These are phyloP conservation scores for Crenuchus spilurus DNA, from an alignment of 2,797 vertebrate species.

Conservation along the genomic window DNA sequence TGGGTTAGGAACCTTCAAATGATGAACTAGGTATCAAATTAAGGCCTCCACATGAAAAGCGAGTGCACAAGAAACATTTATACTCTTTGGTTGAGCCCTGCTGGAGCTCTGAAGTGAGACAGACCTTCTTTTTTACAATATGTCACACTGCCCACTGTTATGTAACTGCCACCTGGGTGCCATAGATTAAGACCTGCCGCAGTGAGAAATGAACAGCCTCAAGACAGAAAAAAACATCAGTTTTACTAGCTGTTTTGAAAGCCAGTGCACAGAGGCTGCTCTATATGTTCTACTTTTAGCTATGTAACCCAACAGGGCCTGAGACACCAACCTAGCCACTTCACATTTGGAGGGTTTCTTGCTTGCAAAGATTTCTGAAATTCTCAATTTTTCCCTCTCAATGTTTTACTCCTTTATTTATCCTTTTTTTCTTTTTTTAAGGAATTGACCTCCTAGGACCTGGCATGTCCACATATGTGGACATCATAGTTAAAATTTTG, in stretches of 20 bases:
- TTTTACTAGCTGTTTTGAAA: slow-evolving; percentile 40
- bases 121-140: slow-evolving; percentile 32
- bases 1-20: slow-evolving; percentile 1
- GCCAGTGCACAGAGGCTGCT: background rate
- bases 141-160: slow-evolving; percentile 17
- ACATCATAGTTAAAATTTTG: no score
- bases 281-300: slow-evolving; percentile 29
- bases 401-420: background rate
- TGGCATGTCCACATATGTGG: no score
- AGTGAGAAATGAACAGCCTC: slow-evolving; percentile 3
- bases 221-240: slow-evolving; percentile 4
- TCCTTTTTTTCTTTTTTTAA: no score
- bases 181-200: slow-evolving; percentile 34
- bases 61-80: background rate
- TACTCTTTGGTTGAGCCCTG: background rate
- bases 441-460: no score
- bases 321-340: background rate
- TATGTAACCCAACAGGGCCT: background rate
- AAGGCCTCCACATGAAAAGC: background rate
- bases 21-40: background rate
- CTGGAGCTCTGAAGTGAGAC: slow-evolving; percentile 22
- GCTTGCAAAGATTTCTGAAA: background rate
- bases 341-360: background rate
- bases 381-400: background rate
- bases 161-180: slow-evolving; percentile 35